Percentiles rank a stretch among this genome's conserved stretches.
phyloP scores from a whole-genome alignment of 2,113 vertebrate species.

The Prunella himalayana region DNA sequence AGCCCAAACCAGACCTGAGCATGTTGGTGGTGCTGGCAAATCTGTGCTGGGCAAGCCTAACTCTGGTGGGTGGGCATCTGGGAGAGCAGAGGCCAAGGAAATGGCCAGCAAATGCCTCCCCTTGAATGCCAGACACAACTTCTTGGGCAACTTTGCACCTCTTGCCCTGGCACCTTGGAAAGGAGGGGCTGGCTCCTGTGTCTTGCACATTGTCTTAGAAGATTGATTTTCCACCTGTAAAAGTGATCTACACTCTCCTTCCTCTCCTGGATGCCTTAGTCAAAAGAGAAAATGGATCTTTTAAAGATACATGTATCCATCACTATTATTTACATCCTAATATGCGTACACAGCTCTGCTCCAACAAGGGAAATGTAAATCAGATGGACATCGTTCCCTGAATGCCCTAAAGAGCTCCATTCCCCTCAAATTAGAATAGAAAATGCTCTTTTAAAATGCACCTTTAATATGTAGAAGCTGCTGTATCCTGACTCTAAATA shows the following conservation, averaged over 20 bases:
- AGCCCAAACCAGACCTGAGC: background rate
- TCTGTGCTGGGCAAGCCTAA: background rate
- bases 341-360: slow-evolving; percentile 62
- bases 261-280: slow-evolving; percentile 39
- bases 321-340: slow-evolving; percentile 80
- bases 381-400: slow-evolving; percentile 69
- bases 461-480: slow-evolving; percentile 82
- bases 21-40: background rate
- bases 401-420: slow-evolving; percentile 77
- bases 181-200: background rate
- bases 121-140: rapidly evolving
- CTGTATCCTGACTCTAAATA: slow-evolving; percentile 75
- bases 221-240: slow-evolving; percentile 61
- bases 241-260: slow-evolving; percentile 51
- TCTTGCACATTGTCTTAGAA: slow-evolving; percentile 17
- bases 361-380: slow-evolving; percentile 77
- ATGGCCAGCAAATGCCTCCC: background rate
- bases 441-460: slow-evolving; percentile 81
- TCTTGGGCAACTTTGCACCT: background rate
- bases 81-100: background rate
- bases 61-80: background rate
- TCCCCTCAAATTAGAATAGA: slow-evolving; percentile 77
- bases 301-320: slow-evolving; percentile 78
- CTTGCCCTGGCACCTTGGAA: background rate
- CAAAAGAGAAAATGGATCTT: slow-evolving; percentile 75